These are phyloP conservation scores for Lacerta bilineata DNA, from an alignment of 2,797 vertebrate species.

Conservation along the genomic window DNA sequence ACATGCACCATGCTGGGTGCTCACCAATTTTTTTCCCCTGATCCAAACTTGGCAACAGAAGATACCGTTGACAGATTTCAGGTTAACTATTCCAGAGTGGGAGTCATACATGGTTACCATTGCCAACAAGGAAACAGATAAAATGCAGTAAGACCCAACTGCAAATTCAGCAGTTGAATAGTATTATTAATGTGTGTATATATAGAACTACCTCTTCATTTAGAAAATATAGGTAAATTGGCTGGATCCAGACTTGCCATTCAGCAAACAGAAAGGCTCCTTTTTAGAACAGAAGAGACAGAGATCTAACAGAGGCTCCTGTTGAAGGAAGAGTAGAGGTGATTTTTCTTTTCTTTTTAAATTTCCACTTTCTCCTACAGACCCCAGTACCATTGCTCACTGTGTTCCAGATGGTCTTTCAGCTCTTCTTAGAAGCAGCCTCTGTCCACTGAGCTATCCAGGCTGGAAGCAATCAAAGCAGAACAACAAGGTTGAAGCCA, in stretches of 20 bases:
- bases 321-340: not conserved
- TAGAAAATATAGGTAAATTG: not conserved
- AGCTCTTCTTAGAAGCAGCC: not conserved
- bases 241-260: not conserved
- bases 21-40: not conserved
- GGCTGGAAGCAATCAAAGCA: not conserved
- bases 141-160: not conserved
- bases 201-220: not conserved
- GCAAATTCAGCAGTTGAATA: not conserved
- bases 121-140: not conserved
- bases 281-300: not conserved
- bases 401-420: not conserved
- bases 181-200: not conserved
- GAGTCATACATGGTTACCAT: not conserved
- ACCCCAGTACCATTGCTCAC: not conserved
- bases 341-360: not conserved
- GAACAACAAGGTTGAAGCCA: not conserved
- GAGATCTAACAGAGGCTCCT: not conserved
- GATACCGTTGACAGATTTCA: conserved; percentile 19
- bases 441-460: not conserved
- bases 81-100: conserved; percentile 13
- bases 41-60: conserved; percentile 26
- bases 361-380: not conserved
- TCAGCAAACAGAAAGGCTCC: not conserved
- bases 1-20: conserved; percentile 6